Percentiles rank a stretch among this genome's conserved stretches.
Evolutionary conservation across 2,113 vertebrate species (phyloP).

Genomic region (Megalops atlanticus): DNA sequence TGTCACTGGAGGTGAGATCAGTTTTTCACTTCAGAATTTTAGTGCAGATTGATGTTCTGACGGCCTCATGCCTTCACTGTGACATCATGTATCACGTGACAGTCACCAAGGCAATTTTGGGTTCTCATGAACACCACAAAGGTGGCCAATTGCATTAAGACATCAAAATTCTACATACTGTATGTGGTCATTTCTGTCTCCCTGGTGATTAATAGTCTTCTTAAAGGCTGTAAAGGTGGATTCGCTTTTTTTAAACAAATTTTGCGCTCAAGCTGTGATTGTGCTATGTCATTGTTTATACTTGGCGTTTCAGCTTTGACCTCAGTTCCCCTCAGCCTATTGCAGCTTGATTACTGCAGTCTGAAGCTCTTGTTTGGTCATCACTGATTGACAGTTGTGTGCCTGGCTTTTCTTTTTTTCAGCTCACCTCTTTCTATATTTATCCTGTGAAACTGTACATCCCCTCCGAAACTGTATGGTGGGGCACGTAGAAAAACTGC

Average conservation of each 20-base stretch:
- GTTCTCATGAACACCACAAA: too few relatives aligned
- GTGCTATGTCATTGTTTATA: not conserved
- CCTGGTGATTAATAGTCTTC: too few relatives aligned
- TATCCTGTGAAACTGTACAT: conserved; percentile 4
- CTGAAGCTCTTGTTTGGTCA: conserved; percentile 43
- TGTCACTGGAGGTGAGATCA: too few relatives aligned
- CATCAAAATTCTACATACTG: too few relatives aligned
- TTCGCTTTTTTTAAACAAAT: not conserved
- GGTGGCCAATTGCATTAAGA: too few relatives aligned
- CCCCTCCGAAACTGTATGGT: not conserved
- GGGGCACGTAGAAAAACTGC: conserved; percentile 1
- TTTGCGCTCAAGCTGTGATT: not conserved
- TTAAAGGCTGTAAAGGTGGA: too few relatives aligned
- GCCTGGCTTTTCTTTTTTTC: conserved; percentile 38
- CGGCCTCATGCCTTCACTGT: not conserved
- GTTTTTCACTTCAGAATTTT: too few relatives aligned
- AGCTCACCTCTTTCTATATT: not conserved
- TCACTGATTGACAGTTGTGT: conserved; percentile 33
- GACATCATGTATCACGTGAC: not conserved
- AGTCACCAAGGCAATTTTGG: too few relatives aligned
- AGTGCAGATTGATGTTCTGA: too few relatives aligned
- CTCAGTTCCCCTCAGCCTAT: not conserved
- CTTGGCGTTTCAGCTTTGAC: not conserved
- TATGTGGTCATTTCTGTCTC: too few relatives aligned
- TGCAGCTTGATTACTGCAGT: conserved; percentile 23